Evolutionary conservation across 2,888 invertebrate genomes (phyloP), one percentile per base, ranked within the genome.

Genomic region (Chorisops tibialis): DNA sequence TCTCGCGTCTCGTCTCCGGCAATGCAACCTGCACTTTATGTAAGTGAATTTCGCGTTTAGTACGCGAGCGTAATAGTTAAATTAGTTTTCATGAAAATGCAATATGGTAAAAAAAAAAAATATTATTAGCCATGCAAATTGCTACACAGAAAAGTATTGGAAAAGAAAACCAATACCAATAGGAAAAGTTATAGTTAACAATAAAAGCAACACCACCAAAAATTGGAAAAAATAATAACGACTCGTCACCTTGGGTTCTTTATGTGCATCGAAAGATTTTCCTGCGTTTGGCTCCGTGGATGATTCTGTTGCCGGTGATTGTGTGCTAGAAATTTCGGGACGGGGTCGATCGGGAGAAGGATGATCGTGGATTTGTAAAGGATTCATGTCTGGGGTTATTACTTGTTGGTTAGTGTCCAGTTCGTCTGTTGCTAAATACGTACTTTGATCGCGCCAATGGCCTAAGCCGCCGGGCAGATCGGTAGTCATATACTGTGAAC

Each of bases 381-480:
- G 16, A 16, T 7, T 11, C 3, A 4, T 47, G 12, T 18, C 19
- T 47, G 18, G 14, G 18, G 48, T 19, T 48, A 9, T 22, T 49
- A 49, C 5, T 30, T 30, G 24, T n/a, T 49, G 5, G 41, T 49
- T 49, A 14, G 30, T 9, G 30, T 30, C 9, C 30, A 2, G 30
- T 51, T 51, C 35, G 30, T 24, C 43, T 41, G 49, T 12, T 70
- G 86, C 82, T 70, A 91, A 79, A 72, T 89, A 90, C 52, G 91
- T 89, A 73, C 88, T 90, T 73, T 88, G 84, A 73, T 89, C 91
- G 74, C 85, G 85, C 90, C 90, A 91, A 73, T 88, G 87, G 75
- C 88, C 88, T 69, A 91, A 84, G 60, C 90, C 90, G 65, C 89
- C 89, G 5, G 91, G 91, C 67, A 91, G 79, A 77, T 88, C 87